phyloP scores from a whole-genome alignment of 2,888 invertebrate species.

The Bombylius discolor region DNA sequence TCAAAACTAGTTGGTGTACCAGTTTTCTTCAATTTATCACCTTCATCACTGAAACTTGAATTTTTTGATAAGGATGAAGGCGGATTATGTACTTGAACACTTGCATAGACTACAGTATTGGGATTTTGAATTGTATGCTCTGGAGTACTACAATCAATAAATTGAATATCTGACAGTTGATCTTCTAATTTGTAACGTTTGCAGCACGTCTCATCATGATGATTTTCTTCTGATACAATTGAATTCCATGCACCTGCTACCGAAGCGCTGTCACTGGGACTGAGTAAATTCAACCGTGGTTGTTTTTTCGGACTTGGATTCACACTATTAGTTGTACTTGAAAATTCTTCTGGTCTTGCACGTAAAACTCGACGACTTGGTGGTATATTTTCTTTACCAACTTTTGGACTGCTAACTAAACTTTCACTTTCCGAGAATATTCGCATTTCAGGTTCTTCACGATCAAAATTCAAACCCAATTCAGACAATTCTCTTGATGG shows the following conservation, averaged over 20 bases:
- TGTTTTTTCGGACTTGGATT: conserved; percentile 51
- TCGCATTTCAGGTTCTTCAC: conserved; percentile 73
- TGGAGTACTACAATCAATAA: conserved; percentile 67
- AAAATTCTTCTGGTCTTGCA: conserved; percentile 43
- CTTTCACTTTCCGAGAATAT: conserved; percentile 83
- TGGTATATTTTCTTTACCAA: conserved; percentile 38
- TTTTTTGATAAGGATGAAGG: conserved; percentile 21
- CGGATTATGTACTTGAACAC: conserved; percentile 34
- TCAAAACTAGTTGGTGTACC: conserved; percentile 15
- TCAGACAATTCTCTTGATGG: conserved; percentile 61
- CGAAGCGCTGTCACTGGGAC: conserved; percentile 20
- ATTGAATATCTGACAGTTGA: conserved; percentile 63
- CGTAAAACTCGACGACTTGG: conserved; percentile 39
- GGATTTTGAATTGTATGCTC: conserved; percentile 41
- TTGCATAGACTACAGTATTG: conserved; percentile 28
- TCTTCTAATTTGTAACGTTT: conserved; percentile 63
- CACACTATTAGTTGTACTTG: conserved; percentile 40
- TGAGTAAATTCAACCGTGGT: conserved; percentile 39
- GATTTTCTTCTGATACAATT: conserved; percentile 7
- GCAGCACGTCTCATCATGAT: conserved; percentile 40
- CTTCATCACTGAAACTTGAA: conserved; percentile 8
- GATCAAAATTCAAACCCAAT: conserved; percentile 67
- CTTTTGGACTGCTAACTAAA: conserved; percentile 44
- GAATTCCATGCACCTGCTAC: conserved; percentile 3
- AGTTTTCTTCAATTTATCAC: not conserved